Base-by-base conservation (phyloP, 2,113 vertebrate genomes). In the Sminthopsis crassicaudata region DNA sequence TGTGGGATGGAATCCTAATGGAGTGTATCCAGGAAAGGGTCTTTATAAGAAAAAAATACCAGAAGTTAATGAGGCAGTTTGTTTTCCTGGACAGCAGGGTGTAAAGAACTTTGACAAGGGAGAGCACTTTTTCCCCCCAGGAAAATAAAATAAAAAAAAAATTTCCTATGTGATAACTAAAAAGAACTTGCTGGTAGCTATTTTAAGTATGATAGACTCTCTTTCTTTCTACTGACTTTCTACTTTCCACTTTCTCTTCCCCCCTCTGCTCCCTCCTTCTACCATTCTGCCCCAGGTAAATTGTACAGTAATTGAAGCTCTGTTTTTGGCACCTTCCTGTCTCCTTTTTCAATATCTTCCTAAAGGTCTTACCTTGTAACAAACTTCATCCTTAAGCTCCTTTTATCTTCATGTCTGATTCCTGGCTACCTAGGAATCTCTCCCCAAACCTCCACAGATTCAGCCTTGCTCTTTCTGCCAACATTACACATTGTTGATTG, bases 1-100 rank as follows among this genome's bases (percentile, higher is more conserved):
- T 90, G 89, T 90, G 48, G 89, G 89, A 90, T 90, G 89, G 89
- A 90, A 90, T 90, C 89, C 89, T 90, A 90, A 90, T 90, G 89
- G 89, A 90, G 46, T 90, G 89, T 90, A 90, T 90, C 46, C 89
- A 90, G 46, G 89, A 90, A 90, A 50, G 89, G 89, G 89, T 50
- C 89, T 48, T 48, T 90, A 90, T 90, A 90, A 90, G 46, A 90
- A 90, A 90, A 89, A 90, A 90, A 90, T 90, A 90, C 89, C 89
- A 90, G 89, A 46, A 90, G 89, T 50, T 90, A 90, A 90, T 90
- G 89, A 90, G 46, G 89, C 89, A 90, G 46, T 90, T 90, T 90
- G 89, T 90, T 90, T 90, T 50, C 48, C 89, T 90, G 89, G 89
- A 90, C 48, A 50, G 89, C 89, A 90, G 89, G 89, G 89, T 90